Evolutionary conservation across 1,140 invertebrate genomes (phyloP), one percentile per base, ranked within the genome.

Genomic region (Schlechtendalia chinensis): DNA sequence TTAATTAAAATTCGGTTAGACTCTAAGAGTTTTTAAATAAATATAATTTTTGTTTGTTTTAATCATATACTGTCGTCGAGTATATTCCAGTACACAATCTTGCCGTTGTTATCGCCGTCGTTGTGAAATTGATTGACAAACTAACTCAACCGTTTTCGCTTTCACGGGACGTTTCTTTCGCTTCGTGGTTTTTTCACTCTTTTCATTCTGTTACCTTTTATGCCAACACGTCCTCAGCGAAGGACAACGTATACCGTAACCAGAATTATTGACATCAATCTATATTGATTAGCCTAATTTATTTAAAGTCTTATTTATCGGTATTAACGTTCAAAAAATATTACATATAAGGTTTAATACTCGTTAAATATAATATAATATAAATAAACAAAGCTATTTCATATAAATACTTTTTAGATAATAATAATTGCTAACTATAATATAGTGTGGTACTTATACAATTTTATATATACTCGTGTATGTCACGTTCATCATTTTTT

Each of bases 101-200:
- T 4, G 65, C 8, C 8, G 24, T 69, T 69, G 14, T 69, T n/a
- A 27, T 69, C 45, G 14, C 6, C 0, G 22, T n/a, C 8, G 39
- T 79, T 79, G 75, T 79, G 75, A 63, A 79, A 63, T 79, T 47
- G 14, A 29, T 79, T 47, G 39, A 79, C 45, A 16, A 50, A 63
- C 3, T 24, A 63, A 47, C 58, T 79, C 24, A 45, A 59, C 58
- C 54, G 24, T 59, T 77, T 77, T 77, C 74, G 74, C 74, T 77
- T 77, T 75, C 72, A 45, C 72, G 29, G 72, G 27, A 54, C 71
- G 53, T 74, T 74, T 74, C 71, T 75, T 75, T 75, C 54, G 72
- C 72, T 75, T 77, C 74, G 54, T 32, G 8, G n/a, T 77, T 77
- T 75, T 74, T 59, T 58, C 72, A 58, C n/a, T 77, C 32, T 45